Base-by-base conservation (phyloP, 2,113 vertebrate genomes). In the Onychostruthus taczanowskii region DNA sequence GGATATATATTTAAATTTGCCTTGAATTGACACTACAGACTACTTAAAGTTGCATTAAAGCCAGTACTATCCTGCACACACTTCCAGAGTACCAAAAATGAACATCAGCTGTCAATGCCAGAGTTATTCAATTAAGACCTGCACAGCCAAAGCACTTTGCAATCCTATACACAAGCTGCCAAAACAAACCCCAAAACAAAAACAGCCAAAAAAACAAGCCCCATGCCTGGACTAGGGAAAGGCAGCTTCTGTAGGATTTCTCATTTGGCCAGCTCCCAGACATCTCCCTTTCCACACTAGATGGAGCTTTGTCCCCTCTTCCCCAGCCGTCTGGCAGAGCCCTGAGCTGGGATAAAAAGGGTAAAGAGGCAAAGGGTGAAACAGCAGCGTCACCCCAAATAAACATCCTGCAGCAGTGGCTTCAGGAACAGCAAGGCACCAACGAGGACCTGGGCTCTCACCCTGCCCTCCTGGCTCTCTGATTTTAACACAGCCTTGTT, bases 221-320 rank as follows among this genome's bases (percentile, higher is more conserved):
- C 28, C 18, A 3, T 7, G 19, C 16, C 58, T 10, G 50, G 24
- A 15, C 31, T 37, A 35, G 8, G 39, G 31, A 74, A 77, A 89
- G 21, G 28, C 67, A 85, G 46, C 37, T 69, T 35, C 69, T 62
- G 43, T 10, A 69, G 24, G 49, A n/a, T 69, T 74, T 68, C 43
- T 49, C 18, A 6, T 24, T 30, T 69, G 35, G 35, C 9, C 10
- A 41, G 35, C 79, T 74, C 58, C 46, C 50, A 55, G 67, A 26
- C 18, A 47, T 43, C 88, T 85, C 79, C 35, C 39, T 92, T 93
- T 53, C 81, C 76, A 97, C 96, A 97, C 97, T 98, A 97, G 97
- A 96, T 97, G 97, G 97, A 97, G 97, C 97, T 94, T 96, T 37
- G 80, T 55, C 28, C 68, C 83, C 84, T 84, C 47, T 58, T 93